Base-by-base conservation (phyloP, 2,888 invertebrate species). In the Allophyes oxyacanthae region DNA sequence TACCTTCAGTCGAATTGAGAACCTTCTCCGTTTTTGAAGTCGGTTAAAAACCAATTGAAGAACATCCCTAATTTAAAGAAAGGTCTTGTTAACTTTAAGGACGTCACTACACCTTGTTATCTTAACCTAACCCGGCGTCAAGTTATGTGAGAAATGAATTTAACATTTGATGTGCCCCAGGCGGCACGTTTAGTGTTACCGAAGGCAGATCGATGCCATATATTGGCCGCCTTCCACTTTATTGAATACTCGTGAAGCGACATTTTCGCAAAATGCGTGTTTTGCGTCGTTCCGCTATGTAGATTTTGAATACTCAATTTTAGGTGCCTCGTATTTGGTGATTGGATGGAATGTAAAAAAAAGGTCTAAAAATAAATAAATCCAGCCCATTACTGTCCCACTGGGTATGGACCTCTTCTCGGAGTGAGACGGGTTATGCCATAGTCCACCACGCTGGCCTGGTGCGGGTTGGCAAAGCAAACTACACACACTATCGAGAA, bases 91-190 rank as follows among this genome's bases (percentile, higher is more conserved):
- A 72, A 50, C 52, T 20, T 8, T 6, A 38, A 54, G 60, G 57
- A 48, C 71, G 53, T 50, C 42, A 52, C 42, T 50, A 50, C 43
- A 34, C 50, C 72, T 75, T 63, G 75, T 75, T 75, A 72, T 72
- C 65, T 43, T 32, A 36, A 53, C 48, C 51, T 50, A 56, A 41
- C 46, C 42, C 41, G 30, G 20, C 51, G 50, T 56, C 46, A 44
- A 48, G 67, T 62, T 70, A 59, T 54, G 53, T 64, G 61, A 38
- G 53, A 65, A 72, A 76, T 76, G 70, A 72, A 76, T 74, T 72
- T 63, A 70, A 66, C 69, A 75, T 74, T 74, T 64, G 45, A 73
- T 71, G 65, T 46, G 40, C 32, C 57, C 51, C 52, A 15, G 41
- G 60, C 48, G 59, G 15, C 34, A 6, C 37, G 55, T 70, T 72